phyloP scores from a whole-genome alignment of 2,888 invertebrate genomes.

The Adineta ricciae region DNA sequence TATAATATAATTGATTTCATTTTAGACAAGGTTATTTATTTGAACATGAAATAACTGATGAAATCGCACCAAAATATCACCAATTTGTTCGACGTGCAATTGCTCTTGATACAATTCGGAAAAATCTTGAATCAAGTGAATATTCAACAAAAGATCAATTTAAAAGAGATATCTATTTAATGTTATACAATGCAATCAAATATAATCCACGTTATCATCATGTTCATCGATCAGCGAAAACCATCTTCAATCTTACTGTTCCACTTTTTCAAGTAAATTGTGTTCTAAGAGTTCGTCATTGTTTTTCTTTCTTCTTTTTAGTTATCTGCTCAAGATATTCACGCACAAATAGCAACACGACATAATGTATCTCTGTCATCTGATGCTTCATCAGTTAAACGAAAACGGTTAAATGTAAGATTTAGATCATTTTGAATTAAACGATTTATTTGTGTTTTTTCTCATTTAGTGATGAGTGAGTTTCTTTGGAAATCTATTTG shows the following conservation, averaged over 20 bases:
- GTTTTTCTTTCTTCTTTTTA: background rate
- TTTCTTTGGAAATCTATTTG: background rate
- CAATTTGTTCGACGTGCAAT: background rate
- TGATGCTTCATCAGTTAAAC: background rate
- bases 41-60: background rate
- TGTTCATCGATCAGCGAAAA: constrained; percentile 13
- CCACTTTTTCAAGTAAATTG: constrained; percentile 4
- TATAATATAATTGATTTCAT: too few relatives aligned
- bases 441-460: background rate
- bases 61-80: constrained; percentile 14
- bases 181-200: constrained; percentile 7
- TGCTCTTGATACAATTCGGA: background rate
- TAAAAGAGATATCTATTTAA: background rate
- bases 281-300: background rate
- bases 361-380: background rate
- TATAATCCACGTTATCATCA: constrained; percentile 16
- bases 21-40: background rate
- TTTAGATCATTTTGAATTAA: too few relatives aligned
- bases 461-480: background rate
- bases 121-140: background rate
- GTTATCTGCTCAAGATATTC: background rate
- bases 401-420: background rate
- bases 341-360: background rate
- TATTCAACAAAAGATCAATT: background rate
- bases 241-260: background rate